These are phyloP conservation scores for Meghimatium bilineatum DNA, from an alignment of 2,888 invertebrate genomes.

Conservation along the genomic window DNA sequence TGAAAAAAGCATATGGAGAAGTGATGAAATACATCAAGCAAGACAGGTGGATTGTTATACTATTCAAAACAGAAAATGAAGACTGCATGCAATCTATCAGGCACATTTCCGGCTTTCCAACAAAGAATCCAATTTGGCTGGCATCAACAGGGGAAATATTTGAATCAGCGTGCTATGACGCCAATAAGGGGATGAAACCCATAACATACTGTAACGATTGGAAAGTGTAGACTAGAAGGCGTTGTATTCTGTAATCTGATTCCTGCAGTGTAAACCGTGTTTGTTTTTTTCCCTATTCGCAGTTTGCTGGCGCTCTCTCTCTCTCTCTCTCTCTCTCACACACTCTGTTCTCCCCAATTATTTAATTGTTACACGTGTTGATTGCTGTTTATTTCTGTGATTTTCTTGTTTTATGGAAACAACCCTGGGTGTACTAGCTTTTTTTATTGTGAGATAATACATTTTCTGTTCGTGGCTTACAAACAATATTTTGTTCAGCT, in stretches of 20 bases:
- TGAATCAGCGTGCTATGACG: slow-evolving; percentile 5
- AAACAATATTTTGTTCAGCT: no score
- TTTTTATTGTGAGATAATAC: background rate
- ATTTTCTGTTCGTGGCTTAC: no score
- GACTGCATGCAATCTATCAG: background rate
- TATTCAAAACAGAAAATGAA: background rate
- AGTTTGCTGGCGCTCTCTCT: background rate
- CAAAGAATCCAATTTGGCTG: slow-evolving; percentile 19
- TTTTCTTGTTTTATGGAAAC: background rate
- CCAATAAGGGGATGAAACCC: background rate
- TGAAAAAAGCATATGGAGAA: background rate
- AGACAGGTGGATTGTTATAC: background rate
- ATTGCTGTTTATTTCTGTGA: background rate
- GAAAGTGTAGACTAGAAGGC: background rate
- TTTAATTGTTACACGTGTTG: background rate
- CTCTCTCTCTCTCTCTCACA: no score
- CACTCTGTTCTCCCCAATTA: no score
- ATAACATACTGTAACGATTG: background rate
- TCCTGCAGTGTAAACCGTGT: background rate
- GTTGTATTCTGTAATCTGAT: background rate
- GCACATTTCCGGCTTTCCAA: background rate
- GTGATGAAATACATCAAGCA: background rate
- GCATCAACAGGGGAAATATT: background rate
- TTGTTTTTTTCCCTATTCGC: no score
- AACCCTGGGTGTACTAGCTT: background rate